Evolutionary conservation across 2,113 vertebrate genomes (phyloP), one percentile per base, ranked within the genome.

Genomic region (Dicrurus megarhynchus): DNA sequence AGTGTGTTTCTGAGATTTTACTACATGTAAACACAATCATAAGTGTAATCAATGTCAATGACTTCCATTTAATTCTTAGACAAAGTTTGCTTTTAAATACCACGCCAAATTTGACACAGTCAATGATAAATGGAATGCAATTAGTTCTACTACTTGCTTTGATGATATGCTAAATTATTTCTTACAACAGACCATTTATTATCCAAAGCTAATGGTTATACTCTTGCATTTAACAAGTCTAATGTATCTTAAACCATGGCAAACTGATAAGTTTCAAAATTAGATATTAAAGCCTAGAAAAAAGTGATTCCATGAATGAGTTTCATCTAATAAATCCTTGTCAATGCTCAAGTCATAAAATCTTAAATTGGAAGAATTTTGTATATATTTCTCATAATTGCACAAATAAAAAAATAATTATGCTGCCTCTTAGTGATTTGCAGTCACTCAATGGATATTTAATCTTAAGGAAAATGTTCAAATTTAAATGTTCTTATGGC

Each of bases 161-260:
- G 88, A 92, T 95, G 84, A 94, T 94, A 95, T 84, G 92, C 96
- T 95, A 86, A 96, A 91, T 97, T 97, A 94, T 92, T 96, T 97
- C 80, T 87, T 94, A 96, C 90, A 96, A 97, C 80, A 96, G 79
- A 82, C 27, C 57, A 96, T 97, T 97, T 93, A 93, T 94, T 89
- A 95, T 91, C 94, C 65, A 74, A 82, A 47, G 47, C 89, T 95
- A 96, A 95, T 91, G 61, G 88, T 87, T 79, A 79, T 70, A 82
- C n/a, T 81, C 41, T 53, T 55, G 30, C 37, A 53, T 93, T 89
- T 95, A 93, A 90, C 60, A 92, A 84, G 53, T 93, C 57, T 88
- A 87, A 92, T 89, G 37, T 61, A 78, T 86, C 53, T 17, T 70
- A 95, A 96, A 93, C 63, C 1, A 0, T 92, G 55, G 68, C 39